phyloP scores from a whole-genome alignment of 2,888 invertebrate genomes.

The Capitulum mitella region DNA sequence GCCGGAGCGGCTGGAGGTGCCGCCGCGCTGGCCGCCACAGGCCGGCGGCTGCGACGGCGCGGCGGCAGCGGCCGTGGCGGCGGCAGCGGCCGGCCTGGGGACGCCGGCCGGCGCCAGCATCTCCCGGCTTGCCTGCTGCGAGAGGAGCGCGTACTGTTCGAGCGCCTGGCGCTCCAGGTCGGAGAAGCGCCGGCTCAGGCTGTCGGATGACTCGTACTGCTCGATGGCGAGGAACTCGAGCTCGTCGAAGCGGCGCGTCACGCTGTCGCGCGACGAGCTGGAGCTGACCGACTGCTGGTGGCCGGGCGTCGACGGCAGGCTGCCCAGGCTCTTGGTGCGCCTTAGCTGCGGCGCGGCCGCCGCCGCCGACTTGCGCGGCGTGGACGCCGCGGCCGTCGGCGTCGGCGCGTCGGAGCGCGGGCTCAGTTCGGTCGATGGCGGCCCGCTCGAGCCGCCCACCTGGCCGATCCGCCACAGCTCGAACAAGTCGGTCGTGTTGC shows the following conservation, averaged over 20 bases:
- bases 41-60: background rate
- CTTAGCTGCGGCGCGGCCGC: background rate
- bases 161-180: conserved; percentile 14
- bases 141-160: conserved; percentile 5
- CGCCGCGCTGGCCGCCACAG: background rate
- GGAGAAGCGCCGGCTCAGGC: conserved; percentile 7
- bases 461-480: conserved; percentile 18
- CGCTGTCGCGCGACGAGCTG: background rate
- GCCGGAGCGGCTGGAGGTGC: background rate
- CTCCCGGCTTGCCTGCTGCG: conserved; percentile 1
- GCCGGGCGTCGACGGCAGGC: background rate
- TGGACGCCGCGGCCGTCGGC: background rate
- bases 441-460: conserved; percentile 9
- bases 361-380: background rate
- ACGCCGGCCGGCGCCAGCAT: background rate
- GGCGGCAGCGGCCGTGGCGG: background rate
- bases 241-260: conserved; percentile 4
- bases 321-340: conserved; percentile 9
- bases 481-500: conserved; percentile 1
- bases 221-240: conserved; percentile 22
- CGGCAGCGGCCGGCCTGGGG: background rate
- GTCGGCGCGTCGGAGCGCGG: conserved; percentile 11
- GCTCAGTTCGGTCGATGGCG: conserved; percentile 3
- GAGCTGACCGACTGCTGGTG: conserved; percentile 5
- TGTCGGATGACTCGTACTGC: conserved; percentile 16